Conservation (phyloP, 2,113 vertebrate species). For the Cheilinus undulatus region DNA sequence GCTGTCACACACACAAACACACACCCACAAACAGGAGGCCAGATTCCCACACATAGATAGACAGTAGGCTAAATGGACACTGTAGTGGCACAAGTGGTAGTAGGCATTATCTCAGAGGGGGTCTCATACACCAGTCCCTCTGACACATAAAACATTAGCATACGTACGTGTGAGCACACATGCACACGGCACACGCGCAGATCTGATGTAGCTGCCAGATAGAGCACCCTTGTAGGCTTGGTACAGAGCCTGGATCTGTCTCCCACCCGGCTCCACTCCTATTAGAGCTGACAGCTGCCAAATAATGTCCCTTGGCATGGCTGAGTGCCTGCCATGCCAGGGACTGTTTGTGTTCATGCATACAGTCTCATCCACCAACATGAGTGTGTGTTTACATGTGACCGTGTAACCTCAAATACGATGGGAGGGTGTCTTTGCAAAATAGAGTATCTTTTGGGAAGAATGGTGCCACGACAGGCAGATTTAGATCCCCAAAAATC, state of each 20-base stretch:
- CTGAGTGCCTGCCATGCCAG: conserved; percentile 62
- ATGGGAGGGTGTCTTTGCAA: background rate
- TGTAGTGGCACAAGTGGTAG: conserved; percentile 44
- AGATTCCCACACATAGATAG: conserved; percentile 29
- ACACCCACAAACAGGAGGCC: conserved; percentile 7
- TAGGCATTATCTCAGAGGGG: conserved; percentile 48
- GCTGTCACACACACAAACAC: conserved; percentile 34
- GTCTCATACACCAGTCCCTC: conserved; percentile 47
- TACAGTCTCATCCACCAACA: conserved; percentile 16
- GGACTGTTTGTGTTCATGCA: conserved; percentile 60
- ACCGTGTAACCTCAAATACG: conserved; percentile 13
- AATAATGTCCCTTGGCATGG: conserved; percentile 80
- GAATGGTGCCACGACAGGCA: background rate
- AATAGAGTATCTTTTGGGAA: background rate
- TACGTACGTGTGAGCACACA: background rate
- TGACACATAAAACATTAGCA: conserved; percentile 53
- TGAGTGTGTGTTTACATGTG: conserved; percentile 26
- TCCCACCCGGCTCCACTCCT: conserved; percentile 71
- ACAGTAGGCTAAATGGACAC: conserved; percentile 52
- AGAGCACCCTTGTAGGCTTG: conserved; percentile 68
- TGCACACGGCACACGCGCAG: conserved; percentile 24
- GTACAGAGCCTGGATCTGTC: conserved; percentile 70
- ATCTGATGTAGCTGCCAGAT: conserved; percentile 69
- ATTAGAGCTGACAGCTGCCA: conserved; percentile 83
- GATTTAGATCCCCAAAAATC: too few species aligned